Evolutionary conservation across 2,888 invertebrate genomes (phyloP).

Genomic region (Himalopsyche japonica): DNA sequence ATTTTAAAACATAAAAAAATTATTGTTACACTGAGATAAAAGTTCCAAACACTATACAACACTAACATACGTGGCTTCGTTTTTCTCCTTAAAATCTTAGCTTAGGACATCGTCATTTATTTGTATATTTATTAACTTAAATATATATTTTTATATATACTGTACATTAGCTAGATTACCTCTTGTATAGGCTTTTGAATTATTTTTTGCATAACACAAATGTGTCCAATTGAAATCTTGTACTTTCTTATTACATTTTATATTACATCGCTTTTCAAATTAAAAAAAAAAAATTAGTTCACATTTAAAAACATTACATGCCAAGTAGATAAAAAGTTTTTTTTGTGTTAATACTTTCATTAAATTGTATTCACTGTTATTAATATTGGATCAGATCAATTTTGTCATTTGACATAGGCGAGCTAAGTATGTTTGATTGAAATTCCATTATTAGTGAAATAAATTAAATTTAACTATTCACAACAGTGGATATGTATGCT

Average conservation of each 20-base stretch:
- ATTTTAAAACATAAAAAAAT: conserved; percentile 24
- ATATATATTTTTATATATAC: neutral
- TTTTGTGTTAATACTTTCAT: too few species aligned
- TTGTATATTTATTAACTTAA: neutral
- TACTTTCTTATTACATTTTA: conserved; percentile 6
- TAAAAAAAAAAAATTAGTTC: neutral
- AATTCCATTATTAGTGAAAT: too few species aligned
- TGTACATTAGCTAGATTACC: conserved; percentile 7
- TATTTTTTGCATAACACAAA: neutral
- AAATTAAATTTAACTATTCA: too few species aligned
- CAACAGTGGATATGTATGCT: too few species aligned
- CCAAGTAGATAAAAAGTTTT: too few species aligned
- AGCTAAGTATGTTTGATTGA: too few species aligned
- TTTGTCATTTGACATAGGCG: too few species aligned
- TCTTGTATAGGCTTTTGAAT: neutral
- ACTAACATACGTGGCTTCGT: conserved; percentile 1
- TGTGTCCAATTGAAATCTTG: conserved; percentile 4
- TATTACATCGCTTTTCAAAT: neutral
- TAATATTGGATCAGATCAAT: too few species aligned
- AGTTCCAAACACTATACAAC: conserved; percentile 8
- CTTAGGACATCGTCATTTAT: neutral
- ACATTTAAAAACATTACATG: neutral
- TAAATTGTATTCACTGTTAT: too few species aligned
- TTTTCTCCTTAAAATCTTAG: conserved; percentile 1
- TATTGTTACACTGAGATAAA: conserved; percentile 16